Percentiles rank a stretch among this genome's conserved stretches.
phyloP scores from a whole-genome alignment of 2,113 vertebrate species.

The Erpornis zantholeuca region DNA sequence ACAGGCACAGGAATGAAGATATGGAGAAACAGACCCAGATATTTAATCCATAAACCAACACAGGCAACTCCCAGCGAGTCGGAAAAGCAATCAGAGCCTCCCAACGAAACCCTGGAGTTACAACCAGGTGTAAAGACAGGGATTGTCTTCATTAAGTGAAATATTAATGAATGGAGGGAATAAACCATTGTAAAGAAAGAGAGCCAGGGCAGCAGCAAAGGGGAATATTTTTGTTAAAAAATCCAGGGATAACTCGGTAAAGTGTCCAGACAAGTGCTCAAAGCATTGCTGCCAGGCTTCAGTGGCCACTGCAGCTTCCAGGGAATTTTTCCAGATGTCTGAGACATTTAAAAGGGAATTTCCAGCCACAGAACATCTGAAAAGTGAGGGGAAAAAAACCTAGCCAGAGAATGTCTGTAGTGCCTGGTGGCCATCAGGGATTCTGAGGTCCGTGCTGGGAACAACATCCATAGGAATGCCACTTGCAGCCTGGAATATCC shows the following conservation, averaged over 20 bases:
- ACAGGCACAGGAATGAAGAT: not conserved
- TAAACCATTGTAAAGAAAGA: not conserved
- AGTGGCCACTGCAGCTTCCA: not conserved
- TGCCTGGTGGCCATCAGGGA: not conserved
- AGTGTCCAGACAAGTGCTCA: not conserved
- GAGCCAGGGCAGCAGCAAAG: not conserved
- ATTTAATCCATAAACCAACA: conserved; percentile 12
- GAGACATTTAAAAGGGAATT: not conserved
- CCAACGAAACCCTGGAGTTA: not conserved
- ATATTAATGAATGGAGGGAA: not conserved
- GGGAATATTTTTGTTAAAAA: not conserved
- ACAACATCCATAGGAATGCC: not conserved
- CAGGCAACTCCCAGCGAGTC: not conserved
- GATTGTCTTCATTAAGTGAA: not conserved
- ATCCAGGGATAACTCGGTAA: not conserved
- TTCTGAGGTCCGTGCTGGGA: fast-evolving
- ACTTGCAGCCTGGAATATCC: not conserved
- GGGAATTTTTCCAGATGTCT: not conserved
- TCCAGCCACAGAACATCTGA: not conserved
- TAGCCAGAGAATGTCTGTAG: not conserved
- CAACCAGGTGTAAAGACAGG: not conserved
- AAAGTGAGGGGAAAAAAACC: not conserved
- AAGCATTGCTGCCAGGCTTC: not conserved
- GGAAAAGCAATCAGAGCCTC: not conserved
- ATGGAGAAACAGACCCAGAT: not conserved